Evolutionary conservation across 2,888 invertebrate genomes (phyloP).

Genomic region (Linnaemya vulpina): DNA sequence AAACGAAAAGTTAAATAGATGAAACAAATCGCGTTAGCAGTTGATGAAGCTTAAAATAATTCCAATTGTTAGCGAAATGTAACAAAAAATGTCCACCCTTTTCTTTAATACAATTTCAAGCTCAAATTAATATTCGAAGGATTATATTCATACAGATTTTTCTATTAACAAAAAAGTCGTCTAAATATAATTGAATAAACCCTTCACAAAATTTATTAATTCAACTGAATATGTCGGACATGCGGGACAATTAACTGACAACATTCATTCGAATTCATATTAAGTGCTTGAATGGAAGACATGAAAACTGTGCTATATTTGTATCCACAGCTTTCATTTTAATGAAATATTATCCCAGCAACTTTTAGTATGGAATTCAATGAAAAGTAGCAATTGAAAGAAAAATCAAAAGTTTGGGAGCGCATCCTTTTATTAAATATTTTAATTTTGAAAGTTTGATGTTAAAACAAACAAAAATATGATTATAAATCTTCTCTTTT

Average conservation of each 20-base stretch:
- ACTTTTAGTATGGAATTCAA: background rate
- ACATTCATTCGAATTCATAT: too few species aligned
- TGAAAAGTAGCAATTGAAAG: background rate
- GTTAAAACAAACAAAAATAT: slow-evolving; percentile 19
- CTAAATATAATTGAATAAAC: too few species aligned
- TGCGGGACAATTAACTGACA: too few species aligned
- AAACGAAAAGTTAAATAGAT: slow-evolving; percentile 32
- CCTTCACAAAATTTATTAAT: too few species aligned
- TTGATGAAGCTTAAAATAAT: slow-evolving; percentile 49
- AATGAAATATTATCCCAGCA: background rate
- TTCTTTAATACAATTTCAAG: background rate
- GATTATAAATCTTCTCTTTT: slow-evolving; percentile 23
- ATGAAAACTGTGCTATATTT: background rate
- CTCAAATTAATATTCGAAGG: background rate
- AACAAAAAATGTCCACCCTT: background rate
- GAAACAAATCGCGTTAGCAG: slow-evolving; percentile 58
- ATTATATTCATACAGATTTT: too few species aligned
- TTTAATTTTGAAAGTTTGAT: slow-evolving; percentile 44
- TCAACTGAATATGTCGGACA: too few species aligned
- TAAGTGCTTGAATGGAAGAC: too few species aligned
- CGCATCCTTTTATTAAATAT: background rate
- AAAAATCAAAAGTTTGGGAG: background rate
- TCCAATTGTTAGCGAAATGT: slow-evolving; percentile 19
- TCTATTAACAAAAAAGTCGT: too few species aligned
- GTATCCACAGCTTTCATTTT: background rate